A percentile compares a stretch with the other conserved stretches of the same genome.
phyloP scores from a whole-genome alignment of 2,797 vertebrate genomes.

The Lindbergichthys nudifrons region DNA sequence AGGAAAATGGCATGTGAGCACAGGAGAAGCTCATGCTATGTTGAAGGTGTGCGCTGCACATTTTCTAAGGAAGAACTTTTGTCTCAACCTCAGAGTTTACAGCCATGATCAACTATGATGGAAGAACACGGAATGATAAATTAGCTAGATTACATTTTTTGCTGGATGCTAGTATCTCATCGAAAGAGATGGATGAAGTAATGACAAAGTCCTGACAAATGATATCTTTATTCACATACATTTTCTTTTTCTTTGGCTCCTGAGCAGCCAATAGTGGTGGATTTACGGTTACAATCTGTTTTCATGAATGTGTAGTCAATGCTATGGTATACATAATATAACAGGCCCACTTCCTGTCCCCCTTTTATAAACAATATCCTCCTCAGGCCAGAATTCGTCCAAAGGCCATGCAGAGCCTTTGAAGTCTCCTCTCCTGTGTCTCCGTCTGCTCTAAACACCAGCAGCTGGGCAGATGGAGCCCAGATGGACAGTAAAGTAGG shows the following conservation, averaged over 20 bases:
- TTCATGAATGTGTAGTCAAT: conserved; percentile 32
- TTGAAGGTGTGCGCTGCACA: too few species aligned
- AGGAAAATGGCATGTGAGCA: too few species aligned
- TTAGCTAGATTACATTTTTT: not conserved
- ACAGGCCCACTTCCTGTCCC: conserved; percentile 10
- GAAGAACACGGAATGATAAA: too few species aligned
- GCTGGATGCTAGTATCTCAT: not conserved
- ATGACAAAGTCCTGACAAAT: not conserved
- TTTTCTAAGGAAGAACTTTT: too few species aligned
- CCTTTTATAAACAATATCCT: conserved; percentile 64
- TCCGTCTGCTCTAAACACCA: conserved; percentile 77
- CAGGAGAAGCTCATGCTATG: too few species aligned
- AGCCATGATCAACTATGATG: too few species aligned
- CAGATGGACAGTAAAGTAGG: conserved; percentile 87
- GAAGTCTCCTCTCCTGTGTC: conserved; percentile 74
- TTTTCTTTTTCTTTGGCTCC: not conserved
- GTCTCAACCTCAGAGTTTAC: too few species aligned
- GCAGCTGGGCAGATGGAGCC: conserved; percentile 85
- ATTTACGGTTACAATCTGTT: conserved; percentile 15
- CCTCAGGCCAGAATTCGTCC: conserved; percentile 65
- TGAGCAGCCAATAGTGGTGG: conserved; percentile 1
- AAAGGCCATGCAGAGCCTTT: conserved; percentile 74
- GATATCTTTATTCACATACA: not conserved
- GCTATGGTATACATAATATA: conserved; percentile 23
- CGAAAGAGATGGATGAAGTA: not conserved